Conservation (phyloP, 2,888 invertebrate genomes). For the Cylindroiulus punctatus region DNA sequence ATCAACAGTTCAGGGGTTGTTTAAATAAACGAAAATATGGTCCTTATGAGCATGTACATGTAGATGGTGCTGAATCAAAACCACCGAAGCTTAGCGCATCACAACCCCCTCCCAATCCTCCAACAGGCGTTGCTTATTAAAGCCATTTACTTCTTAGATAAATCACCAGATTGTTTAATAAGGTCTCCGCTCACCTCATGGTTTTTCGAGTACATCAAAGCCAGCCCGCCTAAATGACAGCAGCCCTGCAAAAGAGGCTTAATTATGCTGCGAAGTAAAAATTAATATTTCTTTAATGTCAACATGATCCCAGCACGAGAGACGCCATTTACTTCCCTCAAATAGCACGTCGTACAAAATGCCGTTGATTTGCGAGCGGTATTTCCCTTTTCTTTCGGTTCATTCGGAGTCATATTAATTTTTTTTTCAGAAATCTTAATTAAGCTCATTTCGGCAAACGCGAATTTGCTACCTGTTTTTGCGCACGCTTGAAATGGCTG, state of each 20-base stretch:
- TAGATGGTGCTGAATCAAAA: not conserved
- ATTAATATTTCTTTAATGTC: slow-evolving; percentile 39
- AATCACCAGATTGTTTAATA: slow-evolving; percentile 38
- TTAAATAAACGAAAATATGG: no score
- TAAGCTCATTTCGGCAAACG: slow-evolving; percentile 38
- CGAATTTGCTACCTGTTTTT: slow-evolving; percentile 47
- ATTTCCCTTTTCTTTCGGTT: not conserved
- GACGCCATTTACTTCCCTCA: not conserved
- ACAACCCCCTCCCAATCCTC: not conserved
- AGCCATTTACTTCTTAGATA: slow-evolving; percentile 17
- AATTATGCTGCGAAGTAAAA: not conserved
- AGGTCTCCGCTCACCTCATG: slow-evolving; percentile 1
- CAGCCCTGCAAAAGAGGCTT: slow-evolving; percentile 11
- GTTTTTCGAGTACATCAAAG: slow-evolving; percentile 30
- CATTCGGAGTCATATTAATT: slow-evolving; percentile 36
- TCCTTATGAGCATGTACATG: not conserved
- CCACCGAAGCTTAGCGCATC: not conserved
- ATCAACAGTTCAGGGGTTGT: no score
- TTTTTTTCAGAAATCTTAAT: slow-evolving; percentile 35
- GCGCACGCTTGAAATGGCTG: slow-evolving; percentile 9
- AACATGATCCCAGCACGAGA: slow-evolving; percentile 4
- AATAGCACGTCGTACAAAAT: not conserved
- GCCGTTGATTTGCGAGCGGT: not conserved
- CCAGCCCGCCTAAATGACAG: not conserved
- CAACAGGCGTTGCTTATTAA: slow-evolving; percentile 5